A percentile compares a stretch with the other conserved stretches of the same genome.
phyloP scores from a whole-genome alignment of 2,797 vertebrate genomes.

The Acrossocheilus fasciatus region DNA sequence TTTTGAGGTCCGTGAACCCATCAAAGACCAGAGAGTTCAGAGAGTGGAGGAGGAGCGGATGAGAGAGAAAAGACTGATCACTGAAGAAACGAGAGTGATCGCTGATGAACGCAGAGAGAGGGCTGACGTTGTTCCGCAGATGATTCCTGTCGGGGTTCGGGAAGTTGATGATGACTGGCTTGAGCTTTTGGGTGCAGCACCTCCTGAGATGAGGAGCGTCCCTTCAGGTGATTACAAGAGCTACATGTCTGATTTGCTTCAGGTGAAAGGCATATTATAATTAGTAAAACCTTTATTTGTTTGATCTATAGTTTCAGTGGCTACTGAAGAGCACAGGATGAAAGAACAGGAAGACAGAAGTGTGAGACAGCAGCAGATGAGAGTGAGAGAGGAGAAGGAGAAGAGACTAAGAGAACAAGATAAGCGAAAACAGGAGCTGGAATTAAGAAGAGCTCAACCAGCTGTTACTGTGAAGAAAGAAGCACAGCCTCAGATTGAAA shows the following conservation, averaged over 20 bases:
- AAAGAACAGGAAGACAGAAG: conserved; percentile 31
- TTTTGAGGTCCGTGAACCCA: conserved; percentile 10
- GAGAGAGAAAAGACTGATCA: neutral
- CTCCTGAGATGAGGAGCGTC: conserved; percentile 28
- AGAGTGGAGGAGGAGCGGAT: conserved; percentile 5
- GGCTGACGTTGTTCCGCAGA: neutral
- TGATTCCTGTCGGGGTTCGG: neutral
- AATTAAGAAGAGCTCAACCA: conserved; percentile 50
- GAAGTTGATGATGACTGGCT: conserved; percentile 50
- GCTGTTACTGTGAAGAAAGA: conserved; percentile 69
- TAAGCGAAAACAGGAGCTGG: conserved; percentile 50
- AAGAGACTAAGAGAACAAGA: conserved; percentile 23
- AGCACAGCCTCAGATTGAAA: conserved; percentile 54
- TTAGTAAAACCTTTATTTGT: neutral
- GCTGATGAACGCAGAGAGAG: conserved; percentile 29
- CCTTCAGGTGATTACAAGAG: conserved; percentile 36
- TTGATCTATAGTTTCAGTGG: conserved; percentile 16
- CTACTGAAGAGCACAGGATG: neutral
- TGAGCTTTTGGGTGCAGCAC: conserved; percentile 33
- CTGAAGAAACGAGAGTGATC: conserved; percentile 31
- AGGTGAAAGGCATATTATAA: neutral
- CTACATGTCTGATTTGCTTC: neutral
- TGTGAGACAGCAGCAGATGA: conserved; percentile 42
- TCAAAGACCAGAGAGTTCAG: conserved; percentile 26
- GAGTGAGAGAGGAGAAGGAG: conserved; percentile 46